Conservation (phyloP, 2,888 invertebrate species). For the Dascillus cervinus region DNA sequence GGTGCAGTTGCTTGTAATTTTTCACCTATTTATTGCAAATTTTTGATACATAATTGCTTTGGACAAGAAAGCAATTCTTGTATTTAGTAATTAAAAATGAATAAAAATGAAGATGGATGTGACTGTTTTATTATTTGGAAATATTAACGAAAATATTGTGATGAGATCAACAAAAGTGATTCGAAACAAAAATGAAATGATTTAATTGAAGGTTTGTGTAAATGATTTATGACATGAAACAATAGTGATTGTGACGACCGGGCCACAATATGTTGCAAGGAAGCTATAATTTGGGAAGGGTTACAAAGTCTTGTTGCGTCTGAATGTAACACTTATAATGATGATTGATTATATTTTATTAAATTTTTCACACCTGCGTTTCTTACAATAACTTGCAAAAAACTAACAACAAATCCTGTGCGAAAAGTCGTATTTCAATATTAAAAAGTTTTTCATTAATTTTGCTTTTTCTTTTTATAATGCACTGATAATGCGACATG, state of each 20-base stretch:
- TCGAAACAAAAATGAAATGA: slow-evolving; percentile 5
- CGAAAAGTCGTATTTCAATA: neutral
- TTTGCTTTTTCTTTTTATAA: slow-evolving; percentile 8
- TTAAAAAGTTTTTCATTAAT: neutral
- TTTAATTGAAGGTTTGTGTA: slow-evolving; percentile 17
- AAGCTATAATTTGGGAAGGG: slow-evolving; percentile 17
- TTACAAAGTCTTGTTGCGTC: slow-evolving; percentile 11
- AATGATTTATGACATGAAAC: slow-evolving; percentile 22
- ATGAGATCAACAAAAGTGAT: too few species aligned
- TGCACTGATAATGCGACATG: slow-evolving; percentile 21
- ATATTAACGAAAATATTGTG: too few species aligned
- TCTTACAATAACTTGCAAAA: slow-evolving; percentile 6
- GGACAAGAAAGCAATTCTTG: too few species aligned
- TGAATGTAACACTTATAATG: slow-evolving; percentile 18
- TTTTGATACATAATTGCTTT: too few species aligned
- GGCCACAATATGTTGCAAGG: slow-evolving; percentile 9
- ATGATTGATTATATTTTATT: slow-evolving; percentile 21
- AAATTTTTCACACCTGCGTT: slow-evolving; percentile 16
- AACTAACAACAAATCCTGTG: too few species aligned
- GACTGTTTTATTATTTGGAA: too few species aligned
- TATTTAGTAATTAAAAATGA: too few species aligned
- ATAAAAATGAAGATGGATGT: too few species aligned
- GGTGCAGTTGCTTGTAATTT: too few species aligned
- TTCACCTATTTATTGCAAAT: too few species aligned
- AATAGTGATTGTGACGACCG: slow-evolving; percentile 18